Base-by-base conservation (phyloP, 2,797 vertebrate species). In the Aulostomus chinensis region DNA sequence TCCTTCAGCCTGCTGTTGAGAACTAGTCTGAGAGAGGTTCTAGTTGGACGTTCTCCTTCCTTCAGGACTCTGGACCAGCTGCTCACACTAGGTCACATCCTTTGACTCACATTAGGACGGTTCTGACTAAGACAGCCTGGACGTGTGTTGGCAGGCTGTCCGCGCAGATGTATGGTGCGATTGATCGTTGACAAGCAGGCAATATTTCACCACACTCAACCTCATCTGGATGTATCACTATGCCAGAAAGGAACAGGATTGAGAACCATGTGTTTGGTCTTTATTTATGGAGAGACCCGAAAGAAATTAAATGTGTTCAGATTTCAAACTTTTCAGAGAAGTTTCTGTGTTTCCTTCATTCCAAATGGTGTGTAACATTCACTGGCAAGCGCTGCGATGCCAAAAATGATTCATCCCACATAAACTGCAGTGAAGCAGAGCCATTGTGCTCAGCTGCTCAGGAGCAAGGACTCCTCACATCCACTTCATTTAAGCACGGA, bases 171-270 rank as follows among this genome's bases (percentile, higher is more conserved):
- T 73, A 65, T 48, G 48, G 50, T 21, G 37, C 35, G 57, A 71
- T 50, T 61, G 58, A 77, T 72, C 55, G 58, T 39, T 55, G 24
- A 65, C 62, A 59, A 79, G 56, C 53, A 62, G 63, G 64, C 53
- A 86, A 65, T 29, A 35, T 41, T 60, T 74, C 58, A 59, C 52
- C 49, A 42, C 49, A 34, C 24, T 52, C 6, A 25, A 83, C 68
- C 80, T 66, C 75, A 30, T 47, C 32, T 88, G 81, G 87, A 83
- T 76, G 42, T 48, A 35, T 46, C 29, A 28, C 38, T 4, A 8
- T 0, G 59, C 64, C 71, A 76, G 47, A 55, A 58, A 73, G 6
- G 13, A 63, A 50, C 54, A 60, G 62, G 61, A 75, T 69, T 79
- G 61, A 51, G 30, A 46, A 66, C 21, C 47, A 26, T 37, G 35